Percentiles rank a stretch among this genome's conserved stretches.
These are phyloP conservation scores for Pseudanteris insignis DNA, from an alignment of 2,888 invertebrate genomes.

Conservation along the genomic window DNA sequence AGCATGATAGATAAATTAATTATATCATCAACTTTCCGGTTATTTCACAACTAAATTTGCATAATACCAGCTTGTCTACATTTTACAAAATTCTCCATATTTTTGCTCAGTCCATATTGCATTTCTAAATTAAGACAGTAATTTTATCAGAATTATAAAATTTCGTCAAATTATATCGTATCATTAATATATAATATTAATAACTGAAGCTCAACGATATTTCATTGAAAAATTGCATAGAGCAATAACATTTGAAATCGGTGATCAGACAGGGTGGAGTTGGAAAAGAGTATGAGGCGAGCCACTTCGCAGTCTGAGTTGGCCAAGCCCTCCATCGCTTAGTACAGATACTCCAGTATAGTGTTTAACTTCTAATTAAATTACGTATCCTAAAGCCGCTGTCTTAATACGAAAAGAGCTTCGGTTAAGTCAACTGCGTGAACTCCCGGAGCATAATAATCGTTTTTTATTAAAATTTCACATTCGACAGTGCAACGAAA, in stretches of 20 bases:
- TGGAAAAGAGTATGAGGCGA: conserved; percentile 13
- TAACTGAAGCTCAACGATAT: too few relatives aligned
- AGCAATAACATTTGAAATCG: not conserved
- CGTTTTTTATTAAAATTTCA: conserved; percentile 50
- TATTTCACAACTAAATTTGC: too few relatives aligned
- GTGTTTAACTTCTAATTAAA: conserved; percentile 61
- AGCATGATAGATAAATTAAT: too few relatives aligned
- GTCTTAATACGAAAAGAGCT: conserved; percentile 49
- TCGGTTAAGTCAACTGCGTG: conserved; percentile 57
- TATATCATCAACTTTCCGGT: too few relatives aligned
- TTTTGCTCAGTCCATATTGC: too few relatives aligned
- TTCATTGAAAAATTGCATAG: not conserved
- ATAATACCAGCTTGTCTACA: too few relatives aligned
- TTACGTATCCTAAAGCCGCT: conserved; percentile 55
- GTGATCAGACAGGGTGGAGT: conserved; percentile 4
- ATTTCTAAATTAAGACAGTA: too few relatives aligned
- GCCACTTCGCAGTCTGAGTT: conserved; percentile 48
- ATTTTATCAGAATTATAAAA: too few relatives aligned
- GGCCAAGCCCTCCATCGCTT: conserved; percentile 25
- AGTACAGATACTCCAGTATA: conserved; percentile 51
- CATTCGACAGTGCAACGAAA: too few relatives aligned
- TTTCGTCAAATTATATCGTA: too few relatives aligned
- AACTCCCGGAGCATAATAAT: conserved; percentile 54
- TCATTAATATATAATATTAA: too few relatives aligned
- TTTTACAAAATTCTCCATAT: too few relatives aligned